phyloP scores from a whole-genome alignment of 2,797 vertebrate species.

The Hapalemur alaotrensis region DNA sequence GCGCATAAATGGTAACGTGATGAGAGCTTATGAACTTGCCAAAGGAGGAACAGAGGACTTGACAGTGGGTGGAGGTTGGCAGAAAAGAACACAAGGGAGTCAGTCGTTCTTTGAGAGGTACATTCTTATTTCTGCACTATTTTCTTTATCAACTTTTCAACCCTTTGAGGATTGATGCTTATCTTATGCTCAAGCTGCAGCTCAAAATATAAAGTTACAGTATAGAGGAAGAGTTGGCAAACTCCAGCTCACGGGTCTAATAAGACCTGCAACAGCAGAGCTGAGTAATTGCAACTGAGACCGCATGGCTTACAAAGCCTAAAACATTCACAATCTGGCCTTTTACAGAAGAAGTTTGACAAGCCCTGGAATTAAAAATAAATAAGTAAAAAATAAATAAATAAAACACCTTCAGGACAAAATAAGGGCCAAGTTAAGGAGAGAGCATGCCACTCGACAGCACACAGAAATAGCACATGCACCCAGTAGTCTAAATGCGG shows the following conservation, averaged over 20 bases:
- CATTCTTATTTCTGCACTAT: neutral
- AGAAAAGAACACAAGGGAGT: neutral
- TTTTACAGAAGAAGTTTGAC: neutral
- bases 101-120: neutral
- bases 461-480: neutral
- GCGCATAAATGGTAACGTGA: neutral
- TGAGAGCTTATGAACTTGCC: neutral
- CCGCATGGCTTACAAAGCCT: neutral
- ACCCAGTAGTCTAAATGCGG: neutral
- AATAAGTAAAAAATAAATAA: neutral
- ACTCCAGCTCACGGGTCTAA: neutral
- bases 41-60: neutral
- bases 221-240: neutral
- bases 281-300: too few species aligned
- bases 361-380: neutral
- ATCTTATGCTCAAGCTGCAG: neutral
- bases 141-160: neutral
- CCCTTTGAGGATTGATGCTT: neutral
- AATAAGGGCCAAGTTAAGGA: neutral
- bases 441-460: too few species aligned
- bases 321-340: neutral
- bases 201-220: neutral
- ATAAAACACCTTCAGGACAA: neutral
- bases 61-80: neutral
- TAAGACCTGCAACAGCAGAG: neutral